A percentile compares a stretch with the other conserved stretches of the same genome.
These are phyloP conservation scores for Antrozous pallidus DNA, from an alignment of 2,797 vertebrate species.

Conservation along the genomic window DNA sequence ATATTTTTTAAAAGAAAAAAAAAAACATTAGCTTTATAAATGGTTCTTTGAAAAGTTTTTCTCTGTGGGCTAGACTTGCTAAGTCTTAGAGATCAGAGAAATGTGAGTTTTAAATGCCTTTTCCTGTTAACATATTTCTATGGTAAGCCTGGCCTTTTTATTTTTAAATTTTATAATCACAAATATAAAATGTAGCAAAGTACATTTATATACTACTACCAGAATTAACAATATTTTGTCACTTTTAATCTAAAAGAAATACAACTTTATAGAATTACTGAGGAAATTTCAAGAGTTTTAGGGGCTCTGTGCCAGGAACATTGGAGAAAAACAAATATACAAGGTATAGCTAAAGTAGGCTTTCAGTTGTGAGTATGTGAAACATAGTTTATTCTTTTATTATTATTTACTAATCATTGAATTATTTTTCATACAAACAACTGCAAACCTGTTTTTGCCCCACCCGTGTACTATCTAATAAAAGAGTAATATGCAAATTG, in stretches of 20 bases:
- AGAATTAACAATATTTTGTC: neutral
- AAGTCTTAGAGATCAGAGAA: neutral
- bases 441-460: neutral
- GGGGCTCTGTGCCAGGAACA: neutral
- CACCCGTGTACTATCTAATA: too few relatives aligned
- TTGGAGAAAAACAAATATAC: neutral
- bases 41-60: conserved; percentile 10
- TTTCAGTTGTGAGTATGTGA: neutral
- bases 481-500: too few relatives aligned
- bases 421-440: neutral
- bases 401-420: neutral
- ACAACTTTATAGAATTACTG: neutral
- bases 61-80: neutral
- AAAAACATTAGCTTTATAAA: conserved; percentile 1
- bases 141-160: neutral
- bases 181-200: neutral
- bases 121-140: neutral
- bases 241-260: neutral
- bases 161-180: conserved; percentile 13
- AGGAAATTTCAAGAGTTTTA: neutral
- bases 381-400: neutral
- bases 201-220: neutral
- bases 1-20: too few relatives aligned
- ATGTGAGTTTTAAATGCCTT: neutral
- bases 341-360: neutral